Evolutionary conservation across 2,797 vertebrate species (phyloP).

Genomic region (Sebastes umbrosus): DNA sequence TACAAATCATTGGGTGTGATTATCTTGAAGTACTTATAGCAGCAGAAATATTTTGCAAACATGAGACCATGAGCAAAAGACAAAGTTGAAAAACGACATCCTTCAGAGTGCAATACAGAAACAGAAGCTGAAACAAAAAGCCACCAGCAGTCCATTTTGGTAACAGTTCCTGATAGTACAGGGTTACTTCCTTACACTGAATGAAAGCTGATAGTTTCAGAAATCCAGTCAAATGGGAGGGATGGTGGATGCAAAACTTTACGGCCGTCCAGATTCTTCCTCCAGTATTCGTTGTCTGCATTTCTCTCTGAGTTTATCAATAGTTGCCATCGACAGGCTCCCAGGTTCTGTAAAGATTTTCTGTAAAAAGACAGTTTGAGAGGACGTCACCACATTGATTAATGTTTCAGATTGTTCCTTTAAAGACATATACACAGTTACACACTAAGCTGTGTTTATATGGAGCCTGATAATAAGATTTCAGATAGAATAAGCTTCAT

Average conservation of each 20-base stretch:
- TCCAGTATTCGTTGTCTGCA: slow-evolving; percentile 80
- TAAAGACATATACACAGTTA: background rate
- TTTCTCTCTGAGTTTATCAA: slow-evolving; percentile 87
- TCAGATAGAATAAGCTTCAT: background rate
- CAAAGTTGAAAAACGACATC: background rate
- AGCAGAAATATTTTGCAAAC: background rate
- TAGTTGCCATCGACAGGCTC: slow-evolving; percentile 86
- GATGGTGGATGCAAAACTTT: background rate
- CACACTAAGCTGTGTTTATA: background rate
- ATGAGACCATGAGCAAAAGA: background rate
- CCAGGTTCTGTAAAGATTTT: slow-evolving; percentile 94
- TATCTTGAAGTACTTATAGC: background rate
- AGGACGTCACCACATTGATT: background rate
- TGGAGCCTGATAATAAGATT: background rate
- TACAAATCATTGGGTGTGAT: background rate
- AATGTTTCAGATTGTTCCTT: background rate
- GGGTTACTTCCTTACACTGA: background rate
- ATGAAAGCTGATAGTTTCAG: background rate
- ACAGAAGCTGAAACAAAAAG: background rate
- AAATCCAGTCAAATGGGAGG: background rate
- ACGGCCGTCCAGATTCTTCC: slow-evolving; percentile 72
- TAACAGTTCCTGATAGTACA: background rate
- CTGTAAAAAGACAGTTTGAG: slow-evolving; percentile 48
- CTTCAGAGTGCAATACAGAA: too few species aligned
- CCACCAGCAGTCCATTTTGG: background rate